Conservation (phyloP, 2,888 invertebrate genomes). For the Megamerina dolium region DNA sequence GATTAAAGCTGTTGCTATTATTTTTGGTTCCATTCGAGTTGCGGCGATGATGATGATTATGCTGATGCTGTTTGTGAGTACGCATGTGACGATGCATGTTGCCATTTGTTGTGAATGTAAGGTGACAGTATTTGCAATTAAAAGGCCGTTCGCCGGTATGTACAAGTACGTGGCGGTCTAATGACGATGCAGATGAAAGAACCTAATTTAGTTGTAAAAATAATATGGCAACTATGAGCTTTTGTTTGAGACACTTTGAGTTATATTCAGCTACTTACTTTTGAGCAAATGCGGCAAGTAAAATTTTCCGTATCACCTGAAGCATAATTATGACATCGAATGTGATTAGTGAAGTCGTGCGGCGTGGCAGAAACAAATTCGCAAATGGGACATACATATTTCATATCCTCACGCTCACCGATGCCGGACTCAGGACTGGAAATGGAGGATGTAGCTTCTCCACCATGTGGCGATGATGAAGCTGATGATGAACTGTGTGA, state of each 20-base stretch:
- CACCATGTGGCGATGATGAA: slow-evolving; percentile 24
- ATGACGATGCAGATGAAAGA: slow-evolving; percentile 69
- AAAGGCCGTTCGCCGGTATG: slow-evolving; percentile 78
- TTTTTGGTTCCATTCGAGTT: slow-evolving; percentile 32
- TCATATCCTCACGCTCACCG: slow-evolving; percentile 46
- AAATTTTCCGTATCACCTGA: slow-evolving; percentile 50
- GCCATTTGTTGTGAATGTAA: slow-evolving; percentile 78
- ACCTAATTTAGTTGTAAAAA: too few species aligned
- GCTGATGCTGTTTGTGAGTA: slow-evolving; percentile 57
- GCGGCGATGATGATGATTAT: slow-evolving; percentile 39
- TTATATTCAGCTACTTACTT: slow-evolving; percentile 35
- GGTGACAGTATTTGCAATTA: slow-evolving; percentile 69
- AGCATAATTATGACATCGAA: slow-evolving; percentile 60
- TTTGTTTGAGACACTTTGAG: too few species aligned
- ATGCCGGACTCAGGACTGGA: slow-evolving; percentile 46
- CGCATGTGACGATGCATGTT: slow-evolving; percentile 81
- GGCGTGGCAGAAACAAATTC: slow-evolving; percentile 56
- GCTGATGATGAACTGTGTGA: slow-evolving; percentile 20
- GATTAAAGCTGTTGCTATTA: slow-evolving; percentile 17
- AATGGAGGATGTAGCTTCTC: slow-evolving; percentile 25
- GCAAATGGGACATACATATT: slow-evolving; percentile 62
- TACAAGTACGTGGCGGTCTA: slow-evolving; percentile 73
- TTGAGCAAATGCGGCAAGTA: slow-evolving; percentile 49
- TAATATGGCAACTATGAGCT: too few species aligned
- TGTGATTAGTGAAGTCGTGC: slow-evolving; percentile 65